phyloP scores from a whole-genome alignment of 1,140 invertebrate genomes.

The Lepidostoma basale region DNA sequence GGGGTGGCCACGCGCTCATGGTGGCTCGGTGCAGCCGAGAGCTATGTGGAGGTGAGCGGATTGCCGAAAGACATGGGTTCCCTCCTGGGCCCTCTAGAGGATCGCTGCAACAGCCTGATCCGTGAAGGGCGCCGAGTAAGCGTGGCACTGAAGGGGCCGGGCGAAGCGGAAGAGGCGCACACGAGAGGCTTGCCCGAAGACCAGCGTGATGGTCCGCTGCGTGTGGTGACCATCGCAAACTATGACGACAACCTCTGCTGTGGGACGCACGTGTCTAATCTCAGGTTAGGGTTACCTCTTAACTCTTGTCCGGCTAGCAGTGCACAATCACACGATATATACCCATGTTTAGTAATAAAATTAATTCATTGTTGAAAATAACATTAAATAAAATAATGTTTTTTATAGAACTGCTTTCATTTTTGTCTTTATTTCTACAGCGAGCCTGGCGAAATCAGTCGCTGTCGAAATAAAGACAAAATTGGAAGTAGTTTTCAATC shows the following conservation, averaged over 20 bases:
- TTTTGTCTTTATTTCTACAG: too few species aligned
- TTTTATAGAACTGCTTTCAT: too few species aligned
- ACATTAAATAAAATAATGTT: too few species aligned
- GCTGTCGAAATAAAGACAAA: too few species aligned
- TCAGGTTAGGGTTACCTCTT: conserved; percentile 56
- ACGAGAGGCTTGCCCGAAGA: conserved; percentile 77
- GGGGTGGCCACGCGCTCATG: conserved; percentile 75
- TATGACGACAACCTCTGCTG: conserved; percentile 85
- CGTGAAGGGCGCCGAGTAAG: conserved; percentile 64
- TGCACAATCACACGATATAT: too few species aligned
- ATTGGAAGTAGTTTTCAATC: too few species aligned
- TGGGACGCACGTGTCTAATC: conserved; percentile 82
- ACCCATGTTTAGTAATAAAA: too few species aligned
- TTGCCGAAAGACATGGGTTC: conserved; percentile 63
- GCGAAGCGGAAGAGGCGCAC: conserved; percentile 63
- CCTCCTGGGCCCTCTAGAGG: conserved; percentile 65
- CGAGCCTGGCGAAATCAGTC: too few species aligned
- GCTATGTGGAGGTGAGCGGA: conserved; percentile 67
- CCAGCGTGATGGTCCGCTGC: conserved; percentile 69
- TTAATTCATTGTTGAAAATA: too few species aligned
- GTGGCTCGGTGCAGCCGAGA: conserved; percentile 75
- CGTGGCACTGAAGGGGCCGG: conserved; percentile 67
- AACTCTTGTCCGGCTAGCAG: too few species aligned
- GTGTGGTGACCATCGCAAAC: conserved; percentile 74
- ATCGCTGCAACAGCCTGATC: conserved; percentile 72